Conservation (phyloP, 2,113 vertebrate species). For the Pimephales promelas region DNA sequence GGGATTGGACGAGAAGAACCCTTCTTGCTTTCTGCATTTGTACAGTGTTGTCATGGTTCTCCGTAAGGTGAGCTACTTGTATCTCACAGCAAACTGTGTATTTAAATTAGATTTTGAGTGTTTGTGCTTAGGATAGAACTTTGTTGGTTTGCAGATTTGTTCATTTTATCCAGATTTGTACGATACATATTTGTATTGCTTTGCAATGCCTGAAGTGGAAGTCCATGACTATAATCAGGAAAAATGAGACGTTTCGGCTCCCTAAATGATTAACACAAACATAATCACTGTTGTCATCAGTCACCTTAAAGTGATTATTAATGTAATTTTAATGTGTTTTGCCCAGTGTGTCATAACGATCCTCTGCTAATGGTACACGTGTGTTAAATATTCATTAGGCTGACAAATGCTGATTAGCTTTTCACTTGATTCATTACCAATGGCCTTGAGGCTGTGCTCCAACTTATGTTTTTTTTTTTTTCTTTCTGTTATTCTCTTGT, state of each 20-base stretch:
- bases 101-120: not conserved
- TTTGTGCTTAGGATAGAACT: not conserved
- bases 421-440: conserved; percentile 37
- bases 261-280: conserved; percentile 63
- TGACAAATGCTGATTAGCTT: conserved; percentile 42
- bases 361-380: conserved; percentile 26
- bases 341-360: conserved; percentile 43
- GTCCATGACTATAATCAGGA: conserved; percentile 62
- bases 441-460: not conserved
- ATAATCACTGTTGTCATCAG: conserved; percentile 57
- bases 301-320: conserved; percentile 62
- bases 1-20: conserved; percentile 88
- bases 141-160: not conserved
- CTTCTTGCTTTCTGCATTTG: conserved; percentile 85
- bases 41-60: conserved; percentile 94
- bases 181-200: conserved; percentile 15
- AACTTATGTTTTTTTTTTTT: conserved; percentile 33
- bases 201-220: conserved; percentile 40
- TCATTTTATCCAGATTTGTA: not conserved
- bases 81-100: not conserved
- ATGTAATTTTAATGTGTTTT: conserved; percentile 52
- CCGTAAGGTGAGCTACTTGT: conserved; percentile 80
- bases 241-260: conserved; percentile 57
- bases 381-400: conserved; percentile 50
- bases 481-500: not conserved